These are phyloP conservation scores for Nycteola revayana DNA, from an alignment of 2,888 invertebrate species.

Conservation along the genomic window DNA sequence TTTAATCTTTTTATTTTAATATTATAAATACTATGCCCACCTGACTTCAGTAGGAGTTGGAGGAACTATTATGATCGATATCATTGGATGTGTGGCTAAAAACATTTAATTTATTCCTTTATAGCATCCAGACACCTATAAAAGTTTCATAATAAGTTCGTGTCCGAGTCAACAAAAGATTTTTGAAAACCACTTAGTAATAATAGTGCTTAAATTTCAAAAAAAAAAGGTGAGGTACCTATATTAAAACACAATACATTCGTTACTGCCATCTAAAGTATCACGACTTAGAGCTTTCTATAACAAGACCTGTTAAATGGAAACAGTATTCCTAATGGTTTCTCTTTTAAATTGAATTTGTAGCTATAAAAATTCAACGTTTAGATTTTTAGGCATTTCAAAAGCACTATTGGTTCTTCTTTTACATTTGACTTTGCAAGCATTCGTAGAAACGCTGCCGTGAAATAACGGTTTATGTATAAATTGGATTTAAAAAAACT, in stretches of 20 bases:
- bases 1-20: too few relatives aligned
- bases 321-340: constrained; percentile 20
- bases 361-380: constrained; percentile 26
- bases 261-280: constrained; percentile 19
- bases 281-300: constrained; percentile 28
- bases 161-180: constrained; percentile 18
- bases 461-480: constrained; percentile 20
- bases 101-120: too few relatives aligned
- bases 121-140: too few relatives aligned
- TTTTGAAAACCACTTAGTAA: constrained; percentile 10
- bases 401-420: constrained; percentile 13
- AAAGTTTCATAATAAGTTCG: constrained; percentile 15
- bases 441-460: constrained; percentile 14
- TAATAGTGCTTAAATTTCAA: constrained; percentile 14
- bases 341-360: constrained; percentile 33
- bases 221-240: constrained; percentile 14
- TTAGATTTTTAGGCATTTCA: constrained; percentile 24
- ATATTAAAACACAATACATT: constrained; percentile 16
- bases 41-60: too few relatives aligned
- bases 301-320: constrained; percentile 27
- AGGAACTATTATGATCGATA: too few relatives aligned
- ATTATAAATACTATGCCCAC: too few relatives aligned
- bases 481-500: constrained; percentile 18
- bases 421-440: constrained; percentile 16
- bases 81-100: too few relatives aligned